phyloP scores from a whole-genome alignment of 2,888 invertebrate genomes.

The Zeuzera pyrina region DNA sequence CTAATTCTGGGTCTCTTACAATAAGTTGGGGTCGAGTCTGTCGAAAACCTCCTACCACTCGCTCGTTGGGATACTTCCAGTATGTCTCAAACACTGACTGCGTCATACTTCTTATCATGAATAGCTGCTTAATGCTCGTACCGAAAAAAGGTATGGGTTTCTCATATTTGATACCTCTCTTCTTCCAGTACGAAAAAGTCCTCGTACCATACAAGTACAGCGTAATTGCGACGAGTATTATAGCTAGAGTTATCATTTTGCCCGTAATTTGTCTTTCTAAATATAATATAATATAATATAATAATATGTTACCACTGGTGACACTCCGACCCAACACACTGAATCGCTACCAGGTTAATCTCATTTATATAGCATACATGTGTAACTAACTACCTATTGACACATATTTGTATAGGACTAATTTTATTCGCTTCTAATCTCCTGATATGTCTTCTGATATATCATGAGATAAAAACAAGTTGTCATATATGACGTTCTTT shows the following conservation, averaged over 20 bases:
- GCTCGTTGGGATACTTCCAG: slow-evolving; percentile 37
- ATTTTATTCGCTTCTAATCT: no score
- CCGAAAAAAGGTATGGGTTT: slow-evolving; percentile 31
- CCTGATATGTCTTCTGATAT: no score
- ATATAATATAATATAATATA: no score
- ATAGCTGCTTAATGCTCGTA: slow-evolving; percentile 21
- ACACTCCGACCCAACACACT: no score
- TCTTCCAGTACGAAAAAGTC: slow-evolving; percentile 33
- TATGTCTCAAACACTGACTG: slow-evolving; percentile 30
- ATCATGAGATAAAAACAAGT: no score
- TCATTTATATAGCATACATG: no score
- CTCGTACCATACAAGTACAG: slow-evolving; percentile 35
- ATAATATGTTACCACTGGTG: no score
- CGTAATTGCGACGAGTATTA: slow-evolving; percentile 16
- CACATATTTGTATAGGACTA: no score
- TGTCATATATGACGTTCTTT: no score
- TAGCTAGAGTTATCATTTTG: slow-evolving; percentile 6
- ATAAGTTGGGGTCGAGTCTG: slow-evolving; percentile 29
- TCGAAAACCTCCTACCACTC: slow-evolving; percentile 36
- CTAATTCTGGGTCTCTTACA: slow-evolving; percentile 35
- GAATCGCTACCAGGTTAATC: no score
- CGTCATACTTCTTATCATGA: slow-evolving; percentile 26
- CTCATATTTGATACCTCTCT: slow-evolving; percentile 35
- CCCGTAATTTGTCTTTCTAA: no score
- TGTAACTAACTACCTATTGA: no score